Conservation (phyloP, 2,888 invertebrate species). For the Lasioglossum zephyrum region DNA sequence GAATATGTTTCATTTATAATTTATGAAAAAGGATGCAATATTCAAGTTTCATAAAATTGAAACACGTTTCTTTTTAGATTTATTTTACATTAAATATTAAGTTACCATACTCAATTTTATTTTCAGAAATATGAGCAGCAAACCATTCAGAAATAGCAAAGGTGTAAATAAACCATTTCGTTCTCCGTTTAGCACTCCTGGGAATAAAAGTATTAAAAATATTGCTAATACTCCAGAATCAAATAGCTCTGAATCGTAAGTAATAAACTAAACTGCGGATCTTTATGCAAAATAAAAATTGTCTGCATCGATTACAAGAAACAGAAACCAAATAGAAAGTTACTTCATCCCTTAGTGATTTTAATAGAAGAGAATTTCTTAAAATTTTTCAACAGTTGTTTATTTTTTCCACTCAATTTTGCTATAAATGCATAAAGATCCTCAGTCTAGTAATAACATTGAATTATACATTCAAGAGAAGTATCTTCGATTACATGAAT, state of each 20-base stretch:
- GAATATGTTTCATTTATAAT: neutral
- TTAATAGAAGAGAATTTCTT: no score
- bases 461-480: neutral
- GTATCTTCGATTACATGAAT: neutral
- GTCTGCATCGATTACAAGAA: no score
- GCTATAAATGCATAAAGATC: no score
- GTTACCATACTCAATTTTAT: neutral
- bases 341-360: no score
- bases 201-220: slow-evolving; percentile 15
- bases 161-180: slow-evolving; percentile 74
- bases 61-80: neutral
- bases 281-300: no score
- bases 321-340: no score
- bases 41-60: neutral
- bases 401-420: no score
- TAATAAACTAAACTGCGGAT: neutral
- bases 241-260: neutral
- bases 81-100: neutral
- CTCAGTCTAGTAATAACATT: neutral
- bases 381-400: no score
- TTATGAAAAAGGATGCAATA: neutral
- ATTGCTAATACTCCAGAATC: neutral
- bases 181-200: slow-evolving; percentile 70
- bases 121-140: slow-evolving; percentile 51
- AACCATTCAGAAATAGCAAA: slow-evolving; percentile 72